Evolutionary conservation across 2,797 vertebrate genomes (phyloP), one percentile per base, ranked within the genome.

Genomic region (Kryptolebias ocellatus): DNA sequence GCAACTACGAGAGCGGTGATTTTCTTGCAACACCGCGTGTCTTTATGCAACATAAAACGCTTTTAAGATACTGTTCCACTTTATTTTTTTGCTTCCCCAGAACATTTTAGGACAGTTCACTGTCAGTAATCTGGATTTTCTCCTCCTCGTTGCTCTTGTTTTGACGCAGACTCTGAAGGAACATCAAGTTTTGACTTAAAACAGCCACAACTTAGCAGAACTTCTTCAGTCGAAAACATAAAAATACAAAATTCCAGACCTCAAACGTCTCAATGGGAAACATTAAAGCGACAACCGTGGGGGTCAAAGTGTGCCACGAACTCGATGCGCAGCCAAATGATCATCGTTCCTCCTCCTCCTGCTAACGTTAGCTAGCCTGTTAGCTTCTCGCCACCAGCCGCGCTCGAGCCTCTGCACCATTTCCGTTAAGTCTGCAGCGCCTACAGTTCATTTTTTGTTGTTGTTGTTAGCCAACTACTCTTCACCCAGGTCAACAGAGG

Each of bases 341-440:
- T 29, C 47, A 52, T 44, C 55, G 64, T 57, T 67, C 17, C 15
- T 34, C 58, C 34, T 71, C 72, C 55, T 53, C 28, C 70, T 1
- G 80, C 81, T 91, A 85, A 54, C 59, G 47, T 39, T 77, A 76
- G 87, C 76, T 78, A 54, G 52, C 62, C 4, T 51, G 72, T 45
- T 86, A 90, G 78, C 78, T 77, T n/a, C 1, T 4, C 49, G n/a
- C 15, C 47, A 18, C 56, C 39, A 69, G 24, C 62, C 54, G 42
- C 5, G 17, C 64, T 67, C 70, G 72, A 64, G 70, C 34, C 85
- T 74, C 78, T 90, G 84, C 87, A 90, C 82, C 91, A 87, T 82
- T 90, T 86, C 69, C 69, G 2, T 46, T 61, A 52, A 39, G 49
- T 62, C 74, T 15, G 64, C 66, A 74, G 51, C 68, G 34, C 52